Base-by-base conservation (phyloP, 1,140 invertebrate genomes). In the Bursaphelenchus mucronatus region DNA sequence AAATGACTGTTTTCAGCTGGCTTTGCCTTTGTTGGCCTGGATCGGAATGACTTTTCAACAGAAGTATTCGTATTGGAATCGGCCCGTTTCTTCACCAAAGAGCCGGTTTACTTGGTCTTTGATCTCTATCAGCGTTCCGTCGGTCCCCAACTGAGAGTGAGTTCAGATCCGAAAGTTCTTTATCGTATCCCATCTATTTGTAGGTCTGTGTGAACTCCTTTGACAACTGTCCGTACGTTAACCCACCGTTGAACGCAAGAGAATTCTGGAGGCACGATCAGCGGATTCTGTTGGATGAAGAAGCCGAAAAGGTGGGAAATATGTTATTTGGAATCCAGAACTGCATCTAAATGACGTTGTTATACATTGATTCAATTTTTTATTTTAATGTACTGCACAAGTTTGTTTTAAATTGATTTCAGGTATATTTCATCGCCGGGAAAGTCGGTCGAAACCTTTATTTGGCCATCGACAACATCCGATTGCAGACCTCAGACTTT, bases 31-130 rank as follows among this genome's bases (percentile, higher is more conserved):
- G 71, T 76, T 8, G 72, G 72, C 10, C 19, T 58, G 6, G 74
- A 75, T 43, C 52, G 55, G 9, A 53, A 52, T 17, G 70, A 74
- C 21, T 72, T 68, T 41, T 61, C 63, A 15, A 43, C 49, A 10
- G 73, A 67, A 59, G 69, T 74, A 11, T 74, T 74, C 50, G 72
- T 74, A 19, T 54, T 74, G 8, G 72, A 74, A 40, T 74, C 72
- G n/a, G 21, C 69, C 11, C 11, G 21, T 10, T 59, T 74, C 39
- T 11, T 39, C 10, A 30, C 64, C 8, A 41, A 62, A 11, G 56
- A 76, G 44, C 51, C 63, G 6, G 51, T 70, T 17, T 43, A 64
- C 11, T 52, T 74, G 39, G 56, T 70, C 13, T 74, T 74, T 51
- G 72, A 74, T 50, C 52, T 74, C 9, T 74, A 70, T 57, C 72